phyloP scores from a whole-genome alignment of 2,888 invertebrate species.

The Eumerus sabulonum region DNA sequence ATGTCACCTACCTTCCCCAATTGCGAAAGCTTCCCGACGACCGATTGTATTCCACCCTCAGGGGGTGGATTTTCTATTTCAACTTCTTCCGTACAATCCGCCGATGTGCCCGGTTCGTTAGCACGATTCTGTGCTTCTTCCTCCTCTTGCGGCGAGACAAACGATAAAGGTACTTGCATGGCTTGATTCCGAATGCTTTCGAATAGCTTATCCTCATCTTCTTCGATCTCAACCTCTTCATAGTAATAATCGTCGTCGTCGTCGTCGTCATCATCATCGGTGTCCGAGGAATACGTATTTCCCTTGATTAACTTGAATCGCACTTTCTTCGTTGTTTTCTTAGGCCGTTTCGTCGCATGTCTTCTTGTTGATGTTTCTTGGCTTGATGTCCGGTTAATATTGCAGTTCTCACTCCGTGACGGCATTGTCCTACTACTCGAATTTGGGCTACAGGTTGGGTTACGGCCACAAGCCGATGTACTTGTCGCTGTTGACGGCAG shows the following conservation, averaged over 20 bases:
- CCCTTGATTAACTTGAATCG: conserved; percentile 39
- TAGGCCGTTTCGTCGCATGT: conserved; percentile 55
- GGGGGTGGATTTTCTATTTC: conserved; percentile 69
- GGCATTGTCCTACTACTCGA: not conserved
- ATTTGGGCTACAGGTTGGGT: no score
- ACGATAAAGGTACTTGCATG: conserved; percentile 72
- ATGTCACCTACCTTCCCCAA: conserved; percentile 74
- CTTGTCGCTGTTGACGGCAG: not conserved
- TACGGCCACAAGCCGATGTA: not conserved
- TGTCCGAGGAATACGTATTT: conserved; percentile 13
- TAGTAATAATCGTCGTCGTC: conserved; percentile 62
- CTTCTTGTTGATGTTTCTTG: conserved; percentile 59
- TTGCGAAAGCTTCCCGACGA: conserved; percentile 74
- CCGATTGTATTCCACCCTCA: conserved; percentile 74
- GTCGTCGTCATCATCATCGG: conserved; percentile 69
- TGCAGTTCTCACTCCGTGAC: conserved; percentile 52
- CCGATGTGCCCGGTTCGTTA: conserved; percentile 64
- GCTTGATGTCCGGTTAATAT: conserved; percentile 53
- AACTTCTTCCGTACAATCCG: conserved; percentile 16
- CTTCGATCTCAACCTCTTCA: conserved; percentile 71
- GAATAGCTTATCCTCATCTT: conserved; percentile 70
- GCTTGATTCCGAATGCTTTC: conserved; percentile 69
- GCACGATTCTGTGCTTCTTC: conserved; percentile 71
- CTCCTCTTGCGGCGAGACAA: conserved; percentile 71
- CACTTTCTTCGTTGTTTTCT: conserved; percentile 59